Base-by-base conservation (phyloP, 2,888 invertebrate species). In the Hylaea fasciaria region DNA sequence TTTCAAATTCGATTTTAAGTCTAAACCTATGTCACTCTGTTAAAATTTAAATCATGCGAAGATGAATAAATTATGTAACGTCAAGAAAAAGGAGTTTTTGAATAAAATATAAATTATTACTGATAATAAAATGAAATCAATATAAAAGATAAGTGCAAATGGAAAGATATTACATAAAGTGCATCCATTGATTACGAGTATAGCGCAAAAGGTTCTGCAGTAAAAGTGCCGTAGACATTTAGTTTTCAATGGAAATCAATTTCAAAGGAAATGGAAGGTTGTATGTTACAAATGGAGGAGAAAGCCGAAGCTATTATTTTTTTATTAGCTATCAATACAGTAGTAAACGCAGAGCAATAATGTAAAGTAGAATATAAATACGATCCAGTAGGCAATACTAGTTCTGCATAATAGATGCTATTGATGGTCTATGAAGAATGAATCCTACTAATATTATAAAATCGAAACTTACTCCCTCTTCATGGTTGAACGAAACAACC, bases 311-410 rank as follows among this genome's bases (percentile, higher is more conserved):
- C 40, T 10, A 46, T 51, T 40, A 57, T 16, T 9, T 45, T 29
- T 57, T 46, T 57, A 57, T 32, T 40, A 17, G 29, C 17, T 32
- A 46, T 57, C 40, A 39, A 57, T 39, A 17, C 40, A 13, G 13
- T 57, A 3, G 17, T 29, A 49, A 45, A 49, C 28, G 13, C 39
- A 39, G 49, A 12, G 16, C 3, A 28, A 22, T 32, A 49, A 39
- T 39, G 39, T 39, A 39, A 49, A 49, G 41, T 13, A 28, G 17
- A 17, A 8, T 28, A 11, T 41, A 32, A n/a, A n/a, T n/a, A n/a
- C n/a, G n/a, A n/a, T n/a, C n/a, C n/a, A n/a, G n/a, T n/a, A n/a
- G n/a, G n/a, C n/a, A n/a, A n/a, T n/a, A n/a, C n/a, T n/a, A n/a
- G n/a, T n/a, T n/a, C n/a, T n/a, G n/a, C n/a, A n/a, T n/a, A n/a